Percentiles rank a stretch among this genome's conserved stretches.
Evolutionary conservation across 2,113 vertebrate genomes (phyloP).

Genomic region (Hylia prasina): DNA sequence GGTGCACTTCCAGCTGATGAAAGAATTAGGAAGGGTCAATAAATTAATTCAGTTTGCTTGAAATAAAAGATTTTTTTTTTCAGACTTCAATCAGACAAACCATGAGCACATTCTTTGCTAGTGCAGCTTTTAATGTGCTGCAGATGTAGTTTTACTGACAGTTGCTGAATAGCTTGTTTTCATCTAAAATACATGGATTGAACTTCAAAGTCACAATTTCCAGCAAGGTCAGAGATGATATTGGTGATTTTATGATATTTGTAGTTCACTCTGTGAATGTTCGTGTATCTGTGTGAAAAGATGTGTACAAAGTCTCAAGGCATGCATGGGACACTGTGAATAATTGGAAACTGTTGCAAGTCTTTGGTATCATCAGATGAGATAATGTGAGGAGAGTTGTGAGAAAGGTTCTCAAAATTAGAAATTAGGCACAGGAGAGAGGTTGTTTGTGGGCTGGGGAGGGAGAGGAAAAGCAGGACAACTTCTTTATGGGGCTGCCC

Average conservation of each 20-base stretch:
- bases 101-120: background rate
- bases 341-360: background rate
- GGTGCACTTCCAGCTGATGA: background rate
- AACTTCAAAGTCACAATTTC: constrained; percentile 39
- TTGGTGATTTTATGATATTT: constrained; percentile 46
- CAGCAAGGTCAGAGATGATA: constrained; percentile 27
- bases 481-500: background rate
- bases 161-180: constrained; percentile 40
- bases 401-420: background rate
- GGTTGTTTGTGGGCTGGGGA: background rate
- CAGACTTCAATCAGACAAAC: constrained; percentile 8
- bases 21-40: background rate
- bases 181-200: constrained; percentile 37
- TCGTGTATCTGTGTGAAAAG: background rate
- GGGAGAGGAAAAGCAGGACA: background rate
- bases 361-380: background rate
- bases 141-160: constrained; percentile 31
- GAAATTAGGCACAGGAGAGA: background rate
- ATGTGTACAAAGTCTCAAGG: background rate
- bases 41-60: background rate
- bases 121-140: constrained; percentile 56
- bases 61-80: background rate
- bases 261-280: background rate
- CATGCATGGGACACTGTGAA: background rate
- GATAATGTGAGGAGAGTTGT: background rate